Base-by-base conservation (phyloP, 2,797 vertebrate species). In the Rhinella marina region DNA sequence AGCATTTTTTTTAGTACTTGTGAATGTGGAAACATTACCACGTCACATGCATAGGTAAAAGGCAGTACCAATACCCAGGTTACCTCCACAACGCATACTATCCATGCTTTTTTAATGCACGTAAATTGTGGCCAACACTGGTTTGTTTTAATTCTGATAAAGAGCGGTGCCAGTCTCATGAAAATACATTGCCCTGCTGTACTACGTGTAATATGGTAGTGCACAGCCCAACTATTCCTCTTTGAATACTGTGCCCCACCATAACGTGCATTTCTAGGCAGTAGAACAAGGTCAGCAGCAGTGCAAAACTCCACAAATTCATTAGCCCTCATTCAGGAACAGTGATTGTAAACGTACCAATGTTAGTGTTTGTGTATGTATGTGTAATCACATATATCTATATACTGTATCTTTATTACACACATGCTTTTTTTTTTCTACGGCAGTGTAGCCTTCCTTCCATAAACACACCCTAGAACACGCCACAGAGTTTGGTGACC, bases 321-420 rank as follows among this genome's bases (percentile, higher is more conserved):
- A 81, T 66, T 85, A 88, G 75, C 87, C 83, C 83, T 88, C 82
- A 81, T 88, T 75, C 25, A 81, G 41, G 59, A 85, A 66, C 86
- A 84, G 61, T 81, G 66, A 88, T 66, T 88, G 68, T 81, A 88
- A 88, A 85, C 59, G 50, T 83, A 87, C 56, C 32, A 73, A 32
- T 54, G 54, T 70, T 32, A 23, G 75, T 68, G 48, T 79, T 54
- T 25, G 25, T 56, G 25, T 56, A 56, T 84, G 66, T 56, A 41
- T 85, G 84, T 68, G 27, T 64, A 41, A 86, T 56, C 68, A 25
- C 17, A 81, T 85, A 59, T 68, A 68, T 56, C 62, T 54, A n/a
- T 41, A 57, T 54, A 62, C 41, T 41, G 41, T 27, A 88, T 1
- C 16, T 54, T 54, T 48, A 81, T 27, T 56, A 48, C 27, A 81